Conservation (phyloP, 2,113 vertebrate species). For the Proteles cristata region DNA sequence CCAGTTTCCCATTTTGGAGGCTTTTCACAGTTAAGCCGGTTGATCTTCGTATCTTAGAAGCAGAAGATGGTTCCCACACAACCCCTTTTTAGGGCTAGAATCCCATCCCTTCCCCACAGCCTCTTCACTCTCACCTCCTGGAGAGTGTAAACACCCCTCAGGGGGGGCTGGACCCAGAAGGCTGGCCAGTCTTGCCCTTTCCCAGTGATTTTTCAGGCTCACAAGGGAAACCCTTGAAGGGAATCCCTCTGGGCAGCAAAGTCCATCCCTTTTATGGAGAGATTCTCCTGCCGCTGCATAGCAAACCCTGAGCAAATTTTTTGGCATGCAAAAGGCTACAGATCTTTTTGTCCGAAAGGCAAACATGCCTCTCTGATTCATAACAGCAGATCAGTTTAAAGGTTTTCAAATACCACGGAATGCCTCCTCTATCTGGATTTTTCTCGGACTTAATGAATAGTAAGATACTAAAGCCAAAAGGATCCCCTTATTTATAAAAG, state of each 20-base stretch:
- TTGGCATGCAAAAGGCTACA: conserved; percentile 54
- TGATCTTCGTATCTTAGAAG: neutral
- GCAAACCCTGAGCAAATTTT: conserved; percentile 41
- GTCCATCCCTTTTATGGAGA: conserved; percentile 82
- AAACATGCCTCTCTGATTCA: conserved; percentile 37
- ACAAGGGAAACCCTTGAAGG: conserved; percentile 79
- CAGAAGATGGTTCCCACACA: conserved; percentile 35
- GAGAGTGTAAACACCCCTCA: conserved; percentile 40
- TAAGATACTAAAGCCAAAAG: neutral
- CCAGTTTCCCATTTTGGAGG: neutral
- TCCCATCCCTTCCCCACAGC: neutral
- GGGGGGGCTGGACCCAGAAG: neutral
- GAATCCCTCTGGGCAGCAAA: conserved; percentile 75
- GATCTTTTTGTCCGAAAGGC: conserved; percentile 51
- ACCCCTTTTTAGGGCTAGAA: conserved; percentile 72
- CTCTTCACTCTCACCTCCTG: neutral
- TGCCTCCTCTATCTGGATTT: neutral
- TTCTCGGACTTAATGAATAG: conserved; percentile 8
- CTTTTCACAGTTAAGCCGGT: neutral
- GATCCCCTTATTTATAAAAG: neutral
- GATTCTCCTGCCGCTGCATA: conserved; percentile 65
- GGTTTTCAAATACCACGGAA: neutral
- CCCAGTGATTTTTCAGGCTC: conserved; percentile 53
- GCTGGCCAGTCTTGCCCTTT: conserved; percentile 11
- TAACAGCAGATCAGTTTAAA: conserved; percentile 45